phyloP scores from a whole-genome alignment of 2,888 invertebrate species.

The Meandrusa payeni region DNA sequence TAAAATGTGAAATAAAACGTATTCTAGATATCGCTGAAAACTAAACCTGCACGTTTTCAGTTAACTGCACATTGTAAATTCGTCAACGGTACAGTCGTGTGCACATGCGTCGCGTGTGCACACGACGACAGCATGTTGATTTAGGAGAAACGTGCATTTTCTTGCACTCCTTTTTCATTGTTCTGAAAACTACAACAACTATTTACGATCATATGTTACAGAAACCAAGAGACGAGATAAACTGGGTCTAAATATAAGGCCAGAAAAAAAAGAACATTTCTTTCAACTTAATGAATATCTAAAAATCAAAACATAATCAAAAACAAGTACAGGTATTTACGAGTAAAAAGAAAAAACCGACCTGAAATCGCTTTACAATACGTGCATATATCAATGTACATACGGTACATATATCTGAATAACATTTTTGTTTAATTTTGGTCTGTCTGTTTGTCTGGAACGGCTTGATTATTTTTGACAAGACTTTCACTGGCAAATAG shows the following conservation, averaged over 20 bases:
- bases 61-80: slow-evolving; percentile 8
- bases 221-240: background rate
- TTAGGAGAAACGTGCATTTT: slow-evolving; percentile 4
- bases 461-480: no score
- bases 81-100: slow-evolving; percentile 3
- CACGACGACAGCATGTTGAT: slow-evolving; percentile 1
- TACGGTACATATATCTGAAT: no score
- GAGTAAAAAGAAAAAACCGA: no score
- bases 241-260: background rate
- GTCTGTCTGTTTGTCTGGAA: no score
- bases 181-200: background rate
- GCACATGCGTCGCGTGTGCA: background rate
- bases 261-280: no score
- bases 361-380: no score
- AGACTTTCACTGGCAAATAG: no score
- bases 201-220: background rate
- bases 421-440: no score
- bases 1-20: background rate
- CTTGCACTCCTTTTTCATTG: background rate
- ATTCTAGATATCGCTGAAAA: background rate
- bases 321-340: slow-evolving; percentile 2
- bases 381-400: no score
- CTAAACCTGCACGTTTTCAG: background rate
- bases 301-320: background rate
- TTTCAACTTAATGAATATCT: no score